Percentiles rank a stretch among this genome's conserved stretches.
Conservation (phyloP, 2,888 invertebrate genomes). For the Pachydiplax longipennis region DNA sequence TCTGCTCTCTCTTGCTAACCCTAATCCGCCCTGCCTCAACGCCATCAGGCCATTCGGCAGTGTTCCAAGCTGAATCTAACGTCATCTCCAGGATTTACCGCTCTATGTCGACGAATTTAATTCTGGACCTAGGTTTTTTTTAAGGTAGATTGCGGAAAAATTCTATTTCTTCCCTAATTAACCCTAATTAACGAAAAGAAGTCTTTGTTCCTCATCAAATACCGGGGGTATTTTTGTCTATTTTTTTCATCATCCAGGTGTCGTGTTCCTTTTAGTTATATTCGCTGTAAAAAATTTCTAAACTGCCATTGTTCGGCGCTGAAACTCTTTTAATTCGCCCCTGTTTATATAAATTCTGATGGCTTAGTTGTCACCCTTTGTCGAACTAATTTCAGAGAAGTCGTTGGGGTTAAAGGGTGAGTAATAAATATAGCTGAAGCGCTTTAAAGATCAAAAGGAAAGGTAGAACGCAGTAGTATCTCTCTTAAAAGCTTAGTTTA, state of each 20-base stretch:
- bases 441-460: too few relatives aligned
- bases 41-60: neutral
- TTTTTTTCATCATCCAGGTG: neutral
- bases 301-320: too few relatives aligned
- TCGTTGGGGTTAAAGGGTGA: too few relatives aligned
- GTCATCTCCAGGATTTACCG: neutral
- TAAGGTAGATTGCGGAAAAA: neutral
- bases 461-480: too few relatives aligned
- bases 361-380: too few relatives aligned
- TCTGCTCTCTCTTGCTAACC: neutral
- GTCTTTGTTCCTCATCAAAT: neutral
- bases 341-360: too few relatives aligned
- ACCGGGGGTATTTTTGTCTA: neutral
- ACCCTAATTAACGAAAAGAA: neutral
- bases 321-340: too few relatives aligned
- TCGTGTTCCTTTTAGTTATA: too few relatives aligned
- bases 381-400: too few relatives aligned
- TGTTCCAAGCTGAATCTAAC: neutral
- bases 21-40: neutral
- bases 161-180: neutral
- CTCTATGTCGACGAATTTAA: neutral
- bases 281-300: too few relatives aligned
- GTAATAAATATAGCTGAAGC: too few relatives aligned
- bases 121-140: neutral
- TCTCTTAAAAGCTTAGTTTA: too few relatives aligned